A percentile compares a stretch with the other conserved stretches of the same genome.
These are phyloP conservation scores for Neolamprologus hecqui DNA, from an alignment of 2,113 vertebrate genomes.

Conservation along the genomic window DNA sequence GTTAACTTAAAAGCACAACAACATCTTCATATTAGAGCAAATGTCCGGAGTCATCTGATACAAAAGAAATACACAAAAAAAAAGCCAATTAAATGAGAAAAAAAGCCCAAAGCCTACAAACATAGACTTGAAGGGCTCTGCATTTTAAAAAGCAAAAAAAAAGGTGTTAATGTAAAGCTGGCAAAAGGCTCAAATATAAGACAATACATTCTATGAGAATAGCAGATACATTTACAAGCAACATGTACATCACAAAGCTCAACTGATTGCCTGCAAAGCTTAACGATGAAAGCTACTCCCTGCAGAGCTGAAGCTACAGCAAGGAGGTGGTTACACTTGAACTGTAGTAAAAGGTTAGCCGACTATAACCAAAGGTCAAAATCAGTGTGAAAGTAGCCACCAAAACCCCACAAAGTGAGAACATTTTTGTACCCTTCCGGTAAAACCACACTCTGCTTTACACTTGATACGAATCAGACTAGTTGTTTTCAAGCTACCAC, in stretches of 20 bases:
- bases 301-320: not conserved
- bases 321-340: not conserved
- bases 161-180: slow-evolving; percentile 54
- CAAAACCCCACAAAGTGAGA: not conserved
- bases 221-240: slow-evolving; percentile 70
- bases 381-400: not conserved
- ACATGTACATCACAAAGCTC: slow-evolving; percentile 67
- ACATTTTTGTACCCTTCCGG: not conserved
- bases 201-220: slow-evolving; percentile 81
- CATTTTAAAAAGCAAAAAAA: slow-evolving; percentile 5
- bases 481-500: not conserved
- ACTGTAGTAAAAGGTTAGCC: not conserved
- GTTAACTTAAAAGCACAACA: slow-evolving; percentile 41
- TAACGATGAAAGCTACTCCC: slow-evolving; percentile 55
- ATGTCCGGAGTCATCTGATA: slow-evolving; percentile 68
- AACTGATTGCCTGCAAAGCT: slow-evolving; percentile 73
- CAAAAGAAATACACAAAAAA: not conserved
- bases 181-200: slow-evolving; percentile 52
- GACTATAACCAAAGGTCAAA: not conserved
- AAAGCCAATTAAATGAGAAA: not conserved
- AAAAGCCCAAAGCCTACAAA: slow-evolving; percentile 14
- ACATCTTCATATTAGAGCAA: slow-evolving; percentile 65
- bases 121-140: slow-evolving; percentile 15
- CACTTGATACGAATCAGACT: not conserved
- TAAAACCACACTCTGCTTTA: not conserved